phyloP scores from a whole-genome alignment of 2,113 vertebrate genomes.

The Eonycteris spelaea region DNA sequence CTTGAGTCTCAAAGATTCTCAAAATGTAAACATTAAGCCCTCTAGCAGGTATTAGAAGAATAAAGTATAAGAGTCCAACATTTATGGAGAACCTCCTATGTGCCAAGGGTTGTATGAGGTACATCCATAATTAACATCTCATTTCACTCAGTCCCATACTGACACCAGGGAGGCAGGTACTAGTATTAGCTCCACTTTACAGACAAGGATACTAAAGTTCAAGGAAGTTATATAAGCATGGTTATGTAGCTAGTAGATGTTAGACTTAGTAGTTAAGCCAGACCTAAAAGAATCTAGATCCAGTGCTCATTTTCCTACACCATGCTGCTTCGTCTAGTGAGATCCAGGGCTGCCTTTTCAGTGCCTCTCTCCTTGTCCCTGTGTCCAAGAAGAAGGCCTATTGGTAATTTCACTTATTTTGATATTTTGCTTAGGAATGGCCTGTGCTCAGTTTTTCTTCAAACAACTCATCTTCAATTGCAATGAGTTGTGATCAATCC shows the following conservation, averaged over 20 bases:
- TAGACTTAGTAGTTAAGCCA: background rate
- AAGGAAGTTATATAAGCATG: background rate
- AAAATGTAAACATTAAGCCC: background rate
- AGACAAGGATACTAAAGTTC: background rate
- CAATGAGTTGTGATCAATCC: background rate
- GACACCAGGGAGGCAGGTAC: background rate
- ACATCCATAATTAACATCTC: background rate
- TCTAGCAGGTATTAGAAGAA: background rate
- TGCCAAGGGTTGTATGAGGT: background rate
- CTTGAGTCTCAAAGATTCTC: constrained; percentile 12
- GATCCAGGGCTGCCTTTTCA: background rate
- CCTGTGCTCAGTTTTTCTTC: background rate
- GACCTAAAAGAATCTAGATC: background rate
- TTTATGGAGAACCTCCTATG: background rate
- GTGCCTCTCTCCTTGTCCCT: background rate
- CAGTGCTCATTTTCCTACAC: background rate
- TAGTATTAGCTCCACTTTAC: background rate
- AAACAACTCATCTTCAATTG: background rate
- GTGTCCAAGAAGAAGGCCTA: background rate
- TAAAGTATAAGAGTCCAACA: background rate
- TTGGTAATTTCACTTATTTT: background rate
- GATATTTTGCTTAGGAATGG: background rate
- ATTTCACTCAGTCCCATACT: background rate
- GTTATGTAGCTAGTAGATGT: background rate
- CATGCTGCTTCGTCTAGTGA: background rate